Evolutionary conservation across 2,888 invertebrate species (phyloP).

Genomic region (Troides oblongomaculatus): DNA sequence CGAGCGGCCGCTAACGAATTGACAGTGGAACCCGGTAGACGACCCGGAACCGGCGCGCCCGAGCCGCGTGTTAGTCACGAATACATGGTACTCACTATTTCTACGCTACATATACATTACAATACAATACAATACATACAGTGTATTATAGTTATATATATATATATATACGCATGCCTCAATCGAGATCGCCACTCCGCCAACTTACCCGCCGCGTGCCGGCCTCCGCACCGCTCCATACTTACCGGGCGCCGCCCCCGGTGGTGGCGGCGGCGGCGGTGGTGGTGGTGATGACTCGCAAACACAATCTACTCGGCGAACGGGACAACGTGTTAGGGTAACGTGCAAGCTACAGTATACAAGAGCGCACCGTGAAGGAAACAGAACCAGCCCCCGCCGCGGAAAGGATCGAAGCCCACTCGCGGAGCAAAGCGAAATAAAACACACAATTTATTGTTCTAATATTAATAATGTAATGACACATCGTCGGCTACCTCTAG

Average conservation of each 20-base stretch:
- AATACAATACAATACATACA: too few species aligned
- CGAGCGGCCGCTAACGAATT: slow-evolving; percentile 69
- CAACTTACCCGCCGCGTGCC: slow-evolving; percentile 47
- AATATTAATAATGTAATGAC: slow-evolving; percentile 77
- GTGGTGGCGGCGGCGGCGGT: slow-evolving; percentile 38
- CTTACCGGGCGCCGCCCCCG: slow-evolving; percentile 36
- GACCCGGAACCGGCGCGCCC: slow-evolving; percentile 41
- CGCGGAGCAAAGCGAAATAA: slow-evolving; percentile 62
- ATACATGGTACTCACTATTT: slow-evolving; percentile 39
- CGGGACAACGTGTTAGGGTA: slow-evolving; percentile 41
- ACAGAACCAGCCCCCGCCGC: slow-evolving; percentile 50
- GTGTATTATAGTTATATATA: too few species aligned
- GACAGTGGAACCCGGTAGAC: slow-evolving; percentile 70
- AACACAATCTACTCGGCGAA: slow-evolving; percentile 39
- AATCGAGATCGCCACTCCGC: slow-evolving; percentile 36
- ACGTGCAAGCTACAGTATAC: slow-evolving; percentile 53
- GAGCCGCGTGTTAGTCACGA: slow-evolving; percentile 49
- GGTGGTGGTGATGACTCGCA: slow-evolving; percentile 41
- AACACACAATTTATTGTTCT: slow-evolving; percentile 73
- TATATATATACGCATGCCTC: slow-evolving; percentile 46
- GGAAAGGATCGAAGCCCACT: slow-evolving; percentile 54
- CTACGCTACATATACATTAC: slow-evolving; percentile 35
- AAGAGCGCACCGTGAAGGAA: slow-evolving; percentile 42
- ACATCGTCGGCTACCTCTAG: slow-evolving; percentile 45
- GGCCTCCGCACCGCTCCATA: slow-evolving; percentile 40